A percentile compares a stretch with the other conserved stretches of the same genome.
phyloP scores from a whole-genome alignment of 2,888 invertebrate genomes.

The Leucoptera coffeella region DNA sequence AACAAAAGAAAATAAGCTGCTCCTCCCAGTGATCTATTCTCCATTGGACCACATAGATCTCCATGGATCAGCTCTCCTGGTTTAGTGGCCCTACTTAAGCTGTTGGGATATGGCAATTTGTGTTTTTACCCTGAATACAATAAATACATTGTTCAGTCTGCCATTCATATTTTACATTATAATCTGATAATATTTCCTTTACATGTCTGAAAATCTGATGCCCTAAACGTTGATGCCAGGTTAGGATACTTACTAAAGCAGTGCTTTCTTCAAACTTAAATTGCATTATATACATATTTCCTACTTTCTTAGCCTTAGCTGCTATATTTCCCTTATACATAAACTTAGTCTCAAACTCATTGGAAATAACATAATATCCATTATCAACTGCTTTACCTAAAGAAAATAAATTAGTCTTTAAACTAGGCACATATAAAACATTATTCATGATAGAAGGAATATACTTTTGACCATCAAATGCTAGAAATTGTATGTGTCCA shows the following conservation, averaged over 20 bases:
- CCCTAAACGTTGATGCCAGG: background rate
- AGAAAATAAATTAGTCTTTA: background rate
- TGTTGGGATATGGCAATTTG: background rate
- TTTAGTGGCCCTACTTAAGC: background rate
- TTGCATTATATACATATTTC: background rate
- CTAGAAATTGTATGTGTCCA: constrained; percentile 2
- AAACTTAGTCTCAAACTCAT: background rate
- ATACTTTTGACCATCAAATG: constrained; percentile 2
- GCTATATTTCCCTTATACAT: background rate
- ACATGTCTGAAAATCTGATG: background rate
- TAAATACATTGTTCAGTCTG: background rate
- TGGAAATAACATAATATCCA: background rate
- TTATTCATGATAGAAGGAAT: background rate
- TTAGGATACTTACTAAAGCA: background rate
- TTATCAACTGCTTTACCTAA: background rate
- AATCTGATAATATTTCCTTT: background rate
- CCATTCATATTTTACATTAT: background rate
- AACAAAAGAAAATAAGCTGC: background rate
- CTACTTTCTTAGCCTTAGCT: background rate
- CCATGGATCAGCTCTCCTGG: background rate
- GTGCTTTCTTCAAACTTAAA: background rate
- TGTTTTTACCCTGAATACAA: background rate
- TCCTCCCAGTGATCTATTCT: background rate
- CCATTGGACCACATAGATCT: background rate
- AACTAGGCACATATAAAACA: background rate